phyloP scores from a whole-genome alignment of 2,888 invertebrate genomes.

The Noctua janthe region DNA sequence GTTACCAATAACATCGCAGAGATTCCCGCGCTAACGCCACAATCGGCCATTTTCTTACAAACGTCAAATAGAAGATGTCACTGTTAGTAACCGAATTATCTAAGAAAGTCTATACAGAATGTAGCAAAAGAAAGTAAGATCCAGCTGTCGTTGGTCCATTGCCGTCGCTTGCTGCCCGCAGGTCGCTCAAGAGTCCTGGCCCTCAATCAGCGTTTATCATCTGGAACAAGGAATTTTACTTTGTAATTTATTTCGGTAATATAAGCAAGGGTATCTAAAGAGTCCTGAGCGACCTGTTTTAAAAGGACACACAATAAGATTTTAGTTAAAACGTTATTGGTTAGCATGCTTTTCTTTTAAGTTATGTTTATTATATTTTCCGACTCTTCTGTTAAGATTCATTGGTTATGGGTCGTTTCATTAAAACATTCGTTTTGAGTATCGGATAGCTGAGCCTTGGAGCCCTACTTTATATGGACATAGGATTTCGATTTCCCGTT shows the following conservation, averaged over 20 bases:
- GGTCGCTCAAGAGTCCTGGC: constrained; percentile 88
- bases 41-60: constrained; percentile 16
- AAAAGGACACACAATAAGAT: constrained; percentile 57
- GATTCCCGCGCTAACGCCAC: constrained; percentile 18
- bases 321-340: constrained; percentile 27
- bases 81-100: constrained; percentile 11
- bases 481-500: no score
- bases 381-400: constrained; percentile 21
- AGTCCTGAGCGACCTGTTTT: constrained; percentile 88
- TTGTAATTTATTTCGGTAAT: constrained; percentile 79
- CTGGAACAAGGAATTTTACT: constrained; percentile 89
- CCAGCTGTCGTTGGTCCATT: constrained; percentile 57
- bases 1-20: constrained; percentile 15
- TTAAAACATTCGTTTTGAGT: neutral
- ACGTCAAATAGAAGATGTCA: constrained; percentile 40
- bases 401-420: neutral
- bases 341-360: constrained; percentile 30
- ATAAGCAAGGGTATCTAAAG: constrained; percentile 73
- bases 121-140: constrained; percentile 61
- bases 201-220: constrained; percentile 89
- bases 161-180: constrained; percentile 71
- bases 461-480: neutral
- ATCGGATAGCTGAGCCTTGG: neutral
- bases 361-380: neutral
- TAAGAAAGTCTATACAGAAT: constrained; percentile 45